Evolutionary conservation across 2,797 vertebrate species (phyloP), one percentile per base, ranked within the genome.

Genomic region (Acrocephalus scirpaceus): DNA sequence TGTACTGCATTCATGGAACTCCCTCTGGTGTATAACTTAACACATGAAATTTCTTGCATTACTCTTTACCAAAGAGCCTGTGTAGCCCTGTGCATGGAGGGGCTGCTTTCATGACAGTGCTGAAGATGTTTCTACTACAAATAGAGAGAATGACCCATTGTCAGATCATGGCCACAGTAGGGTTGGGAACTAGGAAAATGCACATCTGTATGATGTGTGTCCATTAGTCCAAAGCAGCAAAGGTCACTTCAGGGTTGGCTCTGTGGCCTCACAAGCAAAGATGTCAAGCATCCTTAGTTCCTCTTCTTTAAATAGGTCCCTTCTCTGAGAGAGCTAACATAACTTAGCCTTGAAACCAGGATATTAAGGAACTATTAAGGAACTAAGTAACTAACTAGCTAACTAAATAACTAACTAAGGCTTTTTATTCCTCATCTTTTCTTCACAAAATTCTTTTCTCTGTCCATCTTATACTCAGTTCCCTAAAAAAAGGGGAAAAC

Each of bases 11-110:
- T 98, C 97, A 84, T 91, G 97, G 97, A 96, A 98, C 97, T 98
- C 97, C 97, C 97, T 98, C 97, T 98, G 97, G 96, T 98, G 97
- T 98, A 97, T 97, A 97, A 98, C 86, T 96, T 95, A 93, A 97
- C 88, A 97, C 96, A 98, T 97, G 90, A 97, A 97, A 96, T 93
- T 95, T 97, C 90, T 96, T 95, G 50, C 88, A 94, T 96, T 94
- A 87, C 56, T 96, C 84, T 94, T 96, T 95, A 86, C 79, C 70
- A 64, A 92, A 57, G n/a, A 90, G 89, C 61, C 74, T 92, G 58
- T 84, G 83, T 71, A 94, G 71, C 27, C 79, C 90, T 86, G 90
- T 92, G 93, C 66, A 80, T 29, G 29, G 94, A 95, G 84, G 88
- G 92, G 62, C 70, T 95, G 86, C 58, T 95, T 97, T 96, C 85